Base-by-base conservation (phyloP, 2,888 invertebrate genomes). In the Plebejus anna region DNA sequence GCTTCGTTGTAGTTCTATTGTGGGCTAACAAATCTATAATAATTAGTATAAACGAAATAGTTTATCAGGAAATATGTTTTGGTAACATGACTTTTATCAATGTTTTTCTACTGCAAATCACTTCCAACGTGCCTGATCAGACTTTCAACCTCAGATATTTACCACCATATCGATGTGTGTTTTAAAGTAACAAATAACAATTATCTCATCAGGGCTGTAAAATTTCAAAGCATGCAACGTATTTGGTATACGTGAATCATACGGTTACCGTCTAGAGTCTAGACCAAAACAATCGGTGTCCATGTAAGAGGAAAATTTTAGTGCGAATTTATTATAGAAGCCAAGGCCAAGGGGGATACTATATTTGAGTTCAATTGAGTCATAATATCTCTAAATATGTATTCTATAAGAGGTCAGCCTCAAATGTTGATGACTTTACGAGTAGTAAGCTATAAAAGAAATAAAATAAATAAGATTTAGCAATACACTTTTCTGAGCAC, bases 281-380 rank as follows among this genome's bases (percentile, higher is more conserved):
- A 73, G 55, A 55, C 73, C 7, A 11, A 32, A 47, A 55, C 66
- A 55, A 80, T 79, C 75, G 71, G 42, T 77, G 80, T 76, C 80
- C 77, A 79, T 11, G 28, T 75, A 77, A 79, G 78, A 77, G 79
- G 78, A 78, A 80, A 80, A 79, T 78, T 72, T 75, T 78, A 78
- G 76, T 77, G 75, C 71, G 70, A 77, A 77, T 32, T 32, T 51
- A 76, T 77, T 78, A 76, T 75, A 66, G 66, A 32, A 16, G 59
- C 77, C 70, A 47, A 77, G 77, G 77, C 59, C 76, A 75, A 5
- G 1, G 28, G 7, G 36, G 73, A 73, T 32, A 55, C 32, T 32
- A 73, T 73, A 55, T 55, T 51, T 32, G 1, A 32, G 32, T 32
- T 66, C 4, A 32, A 9, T 13, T 66, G 66, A 66, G 11, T 66